These are phyloP conservation scores for Halocynthia aurantium DNA, from an alignment of 23 tunicate genomes.

Conservation along the genomic window DNA sequence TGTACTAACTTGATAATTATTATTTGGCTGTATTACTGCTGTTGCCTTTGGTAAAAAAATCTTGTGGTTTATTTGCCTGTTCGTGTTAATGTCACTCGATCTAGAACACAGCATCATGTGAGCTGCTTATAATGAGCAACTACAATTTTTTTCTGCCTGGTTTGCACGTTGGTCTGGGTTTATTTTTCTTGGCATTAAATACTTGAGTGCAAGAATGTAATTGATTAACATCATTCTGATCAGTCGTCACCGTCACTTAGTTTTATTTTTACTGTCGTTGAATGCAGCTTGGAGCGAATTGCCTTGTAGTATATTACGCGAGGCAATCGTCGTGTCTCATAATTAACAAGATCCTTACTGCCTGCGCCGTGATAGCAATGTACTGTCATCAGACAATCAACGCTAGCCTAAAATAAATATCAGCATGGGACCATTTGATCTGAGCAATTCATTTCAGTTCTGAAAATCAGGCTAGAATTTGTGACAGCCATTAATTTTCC, in stretches of 20 bases:
- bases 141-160: not conserved
- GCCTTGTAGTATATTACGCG: constrained; percentile 1
- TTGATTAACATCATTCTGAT: constrained; percentile 3
- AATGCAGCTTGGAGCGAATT: constrained; percentile 8
- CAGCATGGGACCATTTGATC: no score
- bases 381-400: no score
- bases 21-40: constrained; percentile 47
- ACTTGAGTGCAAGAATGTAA: constrained; percentile 2
- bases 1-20: constrained; percentile 90
- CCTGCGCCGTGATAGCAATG: no score
- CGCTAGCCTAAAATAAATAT: no score
- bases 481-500: no score
- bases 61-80: constrained; percentile 45
- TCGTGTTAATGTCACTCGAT: constrained; percentile 14
- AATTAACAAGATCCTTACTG: no score
- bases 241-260: not conserved
- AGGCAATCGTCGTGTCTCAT: not conserved
- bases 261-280: not conserved
- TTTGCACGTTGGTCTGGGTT: constrained; percentile 25
- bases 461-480: no score
- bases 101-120: constrained; percentile 15
- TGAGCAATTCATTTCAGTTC: no score
- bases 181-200: not conserved
- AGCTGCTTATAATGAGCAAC: constrained; percentile 11
- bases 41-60: constrained; percentile 62